Percentiles rank a stretch among this genome's conserved stretches.
phyloP scores from a whole-genome alignment of 2,113 vertebrate species.

The Psettodes erumei region DNA sequence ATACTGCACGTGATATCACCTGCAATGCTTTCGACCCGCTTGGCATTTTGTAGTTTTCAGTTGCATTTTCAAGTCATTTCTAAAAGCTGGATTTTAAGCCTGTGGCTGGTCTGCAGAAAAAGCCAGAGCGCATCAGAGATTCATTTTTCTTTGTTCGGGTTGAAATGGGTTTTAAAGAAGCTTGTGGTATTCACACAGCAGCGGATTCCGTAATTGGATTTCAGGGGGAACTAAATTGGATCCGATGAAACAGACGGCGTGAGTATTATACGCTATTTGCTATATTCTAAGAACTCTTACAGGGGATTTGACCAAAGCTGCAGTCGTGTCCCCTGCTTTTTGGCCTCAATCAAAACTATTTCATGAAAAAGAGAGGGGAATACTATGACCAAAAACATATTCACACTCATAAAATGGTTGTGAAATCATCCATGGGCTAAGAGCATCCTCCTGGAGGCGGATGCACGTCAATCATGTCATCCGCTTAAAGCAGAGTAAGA shows the following conservation, averaged over 20 bases:
- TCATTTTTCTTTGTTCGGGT: neutral
- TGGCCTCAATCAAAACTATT: neutral
- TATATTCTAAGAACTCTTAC: neutral
- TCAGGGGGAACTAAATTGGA: neutral
- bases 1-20: slow-evolving; percentile 15
- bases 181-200: neutral
- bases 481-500: neutral
- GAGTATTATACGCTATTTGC: too few species aligned
- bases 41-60: neutral
- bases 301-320: neutral
- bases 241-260: neutral
- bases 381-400: too few species aligned
- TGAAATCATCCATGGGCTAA: too few species aligned
- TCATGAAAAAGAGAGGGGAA: too few species aligned
- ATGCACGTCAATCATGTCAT: too few species aligned
- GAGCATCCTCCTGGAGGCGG: too few species aligned
- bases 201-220: neutral
- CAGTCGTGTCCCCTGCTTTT: too few species aligned
- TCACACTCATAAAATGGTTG: too few species aligned
- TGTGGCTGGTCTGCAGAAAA: neutral
- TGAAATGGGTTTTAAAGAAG: neutral
- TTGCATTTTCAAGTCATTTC: neutral
- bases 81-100: neutral
- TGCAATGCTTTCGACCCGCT: neutral
- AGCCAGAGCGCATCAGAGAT: neutral